Base-by-base conservation (phyloP, 2,888 invertebrate species). In the Coleophora flavipennella region DNA sequence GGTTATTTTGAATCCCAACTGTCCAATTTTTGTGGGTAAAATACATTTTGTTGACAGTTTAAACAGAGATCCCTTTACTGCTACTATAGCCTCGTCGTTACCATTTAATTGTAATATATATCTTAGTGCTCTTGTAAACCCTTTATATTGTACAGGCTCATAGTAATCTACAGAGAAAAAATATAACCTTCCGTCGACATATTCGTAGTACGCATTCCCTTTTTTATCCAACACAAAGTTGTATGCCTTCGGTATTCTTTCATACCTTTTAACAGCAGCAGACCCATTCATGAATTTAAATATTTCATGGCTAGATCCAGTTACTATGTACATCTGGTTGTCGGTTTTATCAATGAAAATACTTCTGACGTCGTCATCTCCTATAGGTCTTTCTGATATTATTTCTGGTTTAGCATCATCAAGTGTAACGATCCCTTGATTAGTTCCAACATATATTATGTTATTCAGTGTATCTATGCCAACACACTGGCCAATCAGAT, bases 121-220 rank as follows among this genome's bases (percentile, higher is more conserved):
- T 41, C 80, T 81, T 25, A 83, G 42, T 40, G 83, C 80, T 45
- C 76, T 66, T 0, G 75, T 73, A 38, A 84, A 77, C 0, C 84
- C 84, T 61, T 81, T 84, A 38, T 76, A 83, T 31, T 80, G 81
- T 1, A 84, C 56, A 0, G 84, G 83, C 40, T 83, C 83, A 38
- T 62, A 84, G 1, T 62, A 60, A 42, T 83, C 81, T 0, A 53
- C 35, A 0, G 83, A 71, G 35, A 75, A 74, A 43, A 81, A 81
- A 35, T 84, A 84, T 38, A 84, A 38, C 52, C 67, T 74, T 0
- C 84, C 84, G 46, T 84, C 83, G 0, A 80, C 55, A 26, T 73
- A 80, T 54, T 84, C 84, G 38, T 83, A 83, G 33, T 71, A 84
- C 0, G 65, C 72, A 11, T 83, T 80, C 0, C 80, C 77, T 60